Percentiles rank a stretch among this genome's conserved stretches.
Conservation (phyloP, 2,113 vertebrate species). For the Alligator mississippiensis region DNA sequence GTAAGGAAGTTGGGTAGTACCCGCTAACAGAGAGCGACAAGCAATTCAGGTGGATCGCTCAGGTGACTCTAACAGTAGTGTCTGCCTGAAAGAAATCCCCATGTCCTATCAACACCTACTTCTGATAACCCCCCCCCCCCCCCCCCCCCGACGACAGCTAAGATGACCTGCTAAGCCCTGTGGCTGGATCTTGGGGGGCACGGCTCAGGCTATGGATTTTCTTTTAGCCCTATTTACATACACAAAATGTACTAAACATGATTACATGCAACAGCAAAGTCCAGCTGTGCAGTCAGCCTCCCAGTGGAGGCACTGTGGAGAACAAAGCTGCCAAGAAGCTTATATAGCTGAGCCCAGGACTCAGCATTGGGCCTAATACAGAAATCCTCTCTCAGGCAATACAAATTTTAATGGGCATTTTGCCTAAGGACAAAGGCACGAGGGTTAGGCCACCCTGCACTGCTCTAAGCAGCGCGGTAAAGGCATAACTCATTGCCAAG, state of each 20-base stretch:
- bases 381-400: no score
- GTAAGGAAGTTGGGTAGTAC: neutral
- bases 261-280: neutral
- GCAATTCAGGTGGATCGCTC: neutral
- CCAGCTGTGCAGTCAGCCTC: neutral
- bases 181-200: neutral
- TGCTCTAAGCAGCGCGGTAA: neutral
- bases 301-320: no score
- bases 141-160: neutral
- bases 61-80: neutral
- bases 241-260: neutral
- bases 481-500: neutral
- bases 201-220: neutral
- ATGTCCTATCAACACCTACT: neutral
- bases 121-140: no score
- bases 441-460: no score
- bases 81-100: neutral
- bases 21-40: neutral
- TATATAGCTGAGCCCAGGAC: no score
- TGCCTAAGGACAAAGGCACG: no score
- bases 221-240: neutral
- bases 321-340: no score
- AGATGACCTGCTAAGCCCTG: neutral
- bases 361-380: no score
- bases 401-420: no score